Percentiles rank a stretch among this genome's conserved stretches.
Evolutionary conservation across 2,888 invertebrate species (phyloP).

Genomic region (Meghimatium bilineatum): DNA sequence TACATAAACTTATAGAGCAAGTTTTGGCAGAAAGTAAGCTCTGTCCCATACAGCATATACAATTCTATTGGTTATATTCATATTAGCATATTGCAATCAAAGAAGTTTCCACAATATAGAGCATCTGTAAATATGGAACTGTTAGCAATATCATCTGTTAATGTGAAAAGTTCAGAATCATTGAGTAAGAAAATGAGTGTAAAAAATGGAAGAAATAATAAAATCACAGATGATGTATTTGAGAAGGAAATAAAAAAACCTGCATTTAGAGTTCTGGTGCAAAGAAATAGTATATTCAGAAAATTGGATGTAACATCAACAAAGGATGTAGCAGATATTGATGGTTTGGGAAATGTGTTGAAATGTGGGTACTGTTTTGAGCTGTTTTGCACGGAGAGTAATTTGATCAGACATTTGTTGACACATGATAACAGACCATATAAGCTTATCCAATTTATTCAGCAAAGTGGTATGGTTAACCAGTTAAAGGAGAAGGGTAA

Average conservation of each 20-base stretch:
- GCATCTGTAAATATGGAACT: not conserved
- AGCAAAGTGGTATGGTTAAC: not conserved
- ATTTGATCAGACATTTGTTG: not conserved
- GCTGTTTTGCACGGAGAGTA: not conserved
- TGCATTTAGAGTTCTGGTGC: not conserved
- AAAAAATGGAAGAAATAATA: not conserved
- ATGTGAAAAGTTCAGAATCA: not conserved
- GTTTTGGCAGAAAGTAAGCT: not conserved
- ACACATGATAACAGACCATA: not conserved
- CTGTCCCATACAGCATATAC: not conserved
- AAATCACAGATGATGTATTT: not conserved
- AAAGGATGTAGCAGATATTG: not conserved
- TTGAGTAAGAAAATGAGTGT: not conserved
- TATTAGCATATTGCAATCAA: not conserved
- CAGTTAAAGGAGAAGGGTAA: not conserved
- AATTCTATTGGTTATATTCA: no score
- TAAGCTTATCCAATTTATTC: not conserved
- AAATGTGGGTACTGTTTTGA: constrained; percentile 13
- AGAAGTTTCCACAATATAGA: not conserved
- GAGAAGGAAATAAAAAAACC: not conserved
- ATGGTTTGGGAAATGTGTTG: not conserved
- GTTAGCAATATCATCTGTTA: not conserved
- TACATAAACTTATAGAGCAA: not conserved
- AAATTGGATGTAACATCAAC: not conserved
- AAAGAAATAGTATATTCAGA: constrained; percentile 1